Evolutionary conservation across 2,113 vertebrate genomes (phyloP).

Genomic region (Piaya cayana): DNA sequence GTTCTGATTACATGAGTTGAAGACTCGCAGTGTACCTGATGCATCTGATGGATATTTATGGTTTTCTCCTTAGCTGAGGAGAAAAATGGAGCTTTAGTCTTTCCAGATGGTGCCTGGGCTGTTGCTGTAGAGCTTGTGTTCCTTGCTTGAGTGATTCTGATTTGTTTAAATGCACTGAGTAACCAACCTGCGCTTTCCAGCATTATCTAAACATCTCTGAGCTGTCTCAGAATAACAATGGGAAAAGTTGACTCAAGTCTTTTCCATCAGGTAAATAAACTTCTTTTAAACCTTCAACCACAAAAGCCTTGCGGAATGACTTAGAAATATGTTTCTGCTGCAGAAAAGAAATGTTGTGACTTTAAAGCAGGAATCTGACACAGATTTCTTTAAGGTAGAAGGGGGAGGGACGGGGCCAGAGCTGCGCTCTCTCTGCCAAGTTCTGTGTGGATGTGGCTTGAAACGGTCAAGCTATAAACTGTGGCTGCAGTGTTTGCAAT

Average conservation of each 20-base stretch:
- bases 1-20: background rate
- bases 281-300: background rate
- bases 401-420: background rate
- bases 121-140: background rate
- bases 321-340: background rate
- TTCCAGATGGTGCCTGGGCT: background rate
- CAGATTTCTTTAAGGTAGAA: constrained; percentile 23
- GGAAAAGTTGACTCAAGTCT: background rate
- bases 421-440: constrained; percentile 16
- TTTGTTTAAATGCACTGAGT: constrained; percentile 16
- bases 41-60: background rate
- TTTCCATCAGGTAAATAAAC: background rate
- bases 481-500: constrained; percentile 23
- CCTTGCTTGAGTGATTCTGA: background rate
- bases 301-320: background rate
- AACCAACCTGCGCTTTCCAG: constrained; percentile 6
- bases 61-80: background rate
- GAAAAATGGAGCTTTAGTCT: background rate
- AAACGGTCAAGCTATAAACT: constrained; percentile 48
- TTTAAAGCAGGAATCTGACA: background rate
- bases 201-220: background rate
- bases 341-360: background rate
- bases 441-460: constrained; percentile 31
- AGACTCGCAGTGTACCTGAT: background rate
- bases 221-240: background rate